A percentile compares a stretch with the other conserved stretches of the same genome.
phyloP scores from a whole-genome alignment of 2,888 invertebrate genomes.

The Philonicus albiceps region DNA sequence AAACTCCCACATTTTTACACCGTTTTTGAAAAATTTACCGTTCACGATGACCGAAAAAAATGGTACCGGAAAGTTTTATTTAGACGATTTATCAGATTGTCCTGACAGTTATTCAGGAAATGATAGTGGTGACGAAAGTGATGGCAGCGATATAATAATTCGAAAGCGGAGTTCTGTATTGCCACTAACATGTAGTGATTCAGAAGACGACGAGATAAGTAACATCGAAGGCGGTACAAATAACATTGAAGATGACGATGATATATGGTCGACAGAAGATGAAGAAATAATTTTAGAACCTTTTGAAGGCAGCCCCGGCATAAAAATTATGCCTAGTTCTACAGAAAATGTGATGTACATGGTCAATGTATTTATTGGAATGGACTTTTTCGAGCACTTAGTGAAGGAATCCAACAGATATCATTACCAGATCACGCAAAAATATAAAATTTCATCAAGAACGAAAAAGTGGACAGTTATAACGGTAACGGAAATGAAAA shows the following conservation, averaged over 20 bases:
- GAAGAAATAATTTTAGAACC: conserved; percentile 34
- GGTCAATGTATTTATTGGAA: conserved; percentile 34
- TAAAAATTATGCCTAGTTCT: conserved; percentile 32
- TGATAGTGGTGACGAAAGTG: neutral
- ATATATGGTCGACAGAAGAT: neutral
- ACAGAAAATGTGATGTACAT: conserved; percentile 18
- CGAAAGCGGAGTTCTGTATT: neutral
- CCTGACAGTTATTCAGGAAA: neutral
- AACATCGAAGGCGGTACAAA: neutral
- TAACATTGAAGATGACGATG: neutral
- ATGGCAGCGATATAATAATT: neutral
- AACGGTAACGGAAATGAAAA: neutral
- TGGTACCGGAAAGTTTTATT: conserved; percentile 15
- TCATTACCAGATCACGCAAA: conserved; percentile 1
- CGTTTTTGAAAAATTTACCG: conserved; percentile 18
- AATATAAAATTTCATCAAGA: conserved; percentile 26
- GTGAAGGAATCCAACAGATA: conserved; percentile 20
- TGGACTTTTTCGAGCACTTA: conserved; percentile 16
- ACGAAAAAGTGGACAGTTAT: neutral
- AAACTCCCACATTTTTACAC: neutral
- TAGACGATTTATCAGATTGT: conserved; percentile 19
- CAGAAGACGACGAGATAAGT: neutral
- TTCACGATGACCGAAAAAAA: neutral
- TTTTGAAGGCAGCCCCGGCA: conserved; percentile 27
- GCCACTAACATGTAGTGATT: neutral